These are phyloP conservation scores for Trichechus manatus DNA, from an alignment of 2,113 vertebrate species.

Conservation along the genomic window DNA sequence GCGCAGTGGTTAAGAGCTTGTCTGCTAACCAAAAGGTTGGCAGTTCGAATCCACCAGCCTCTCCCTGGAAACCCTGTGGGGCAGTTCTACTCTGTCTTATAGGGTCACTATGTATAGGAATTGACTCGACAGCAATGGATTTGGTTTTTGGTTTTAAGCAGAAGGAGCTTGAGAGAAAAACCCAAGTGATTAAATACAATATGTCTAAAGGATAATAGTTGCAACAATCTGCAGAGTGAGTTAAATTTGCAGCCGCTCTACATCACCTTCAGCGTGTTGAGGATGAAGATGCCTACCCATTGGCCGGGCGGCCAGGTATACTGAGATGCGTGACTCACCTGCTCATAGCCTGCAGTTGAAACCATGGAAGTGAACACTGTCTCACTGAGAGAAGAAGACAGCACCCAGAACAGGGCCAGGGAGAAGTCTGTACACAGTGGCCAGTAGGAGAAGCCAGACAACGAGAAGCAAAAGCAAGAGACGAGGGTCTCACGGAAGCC, in stretches of 20 bases:
- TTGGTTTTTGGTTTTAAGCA: not conserved
- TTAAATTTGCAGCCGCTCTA: not conserved
- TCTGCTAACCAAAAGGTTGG: no score
- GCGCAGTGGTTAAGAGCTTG: no score
- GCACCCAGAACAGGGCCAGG: not conserved
- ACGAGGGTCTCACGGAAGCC: not conserved
- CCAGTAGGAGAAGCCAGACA: not conserved
- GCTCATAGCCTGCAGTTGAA: not conserved
- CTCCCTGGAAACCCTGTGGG: no score
- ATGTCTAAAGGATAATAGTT: not conserved
- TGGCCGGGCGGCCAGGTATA: not conserved
- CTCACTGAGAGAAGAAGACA: not conserved
- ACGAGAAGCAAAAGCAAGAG: not conserved
- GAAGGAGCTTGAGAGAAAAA: not conserved
- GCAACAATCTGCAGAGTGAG: not conserved
- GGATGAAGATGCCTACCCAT: fast-evolving
- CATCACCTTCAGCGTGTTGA: not conserved
- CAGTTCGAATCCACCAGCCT: no score
- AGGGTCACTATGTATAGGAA: no score
- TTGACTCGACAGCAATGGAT: no score
- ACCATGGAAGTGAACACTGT: not conserved
- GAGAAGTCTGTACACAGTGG: no score
- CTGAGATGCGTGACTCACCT: not conserved
- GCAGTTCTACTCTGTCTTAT: no score
- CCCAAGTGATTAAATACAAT: not conserved